Evolutionary conservation across 2,113 vertebrate species (phyloP).

Genomic region (Entelurus aequoreus): DNA sequence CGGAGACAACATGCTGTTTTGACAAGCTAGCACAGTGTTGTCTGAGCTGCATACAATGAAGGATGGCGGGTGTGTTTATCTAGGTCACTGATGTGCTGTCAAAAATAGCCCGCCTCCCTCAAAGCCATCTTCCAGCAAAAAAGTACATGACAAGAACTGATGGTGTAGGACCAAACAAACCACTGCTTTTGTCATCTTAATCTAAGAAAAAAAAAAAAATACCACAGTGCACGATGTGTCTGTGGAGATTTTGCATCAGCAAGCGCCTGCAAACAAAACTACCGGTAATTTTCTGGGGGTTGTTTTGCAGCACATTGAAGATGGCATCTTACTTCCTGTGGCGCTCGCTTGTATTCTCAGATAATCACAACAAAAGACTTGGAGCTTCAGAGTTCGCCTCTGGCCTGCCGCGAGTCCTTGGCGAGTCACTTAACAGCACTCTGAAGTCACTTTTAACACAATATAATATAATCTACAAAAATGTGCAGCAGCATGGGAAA

Average conservation of each 20-base stretch:
- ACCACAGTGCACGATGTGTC: too few species aligned
- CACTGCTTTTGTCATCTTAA: neutral
- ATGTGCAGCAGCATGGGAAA: too few species aligned
- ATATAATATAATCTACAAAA: neutral
- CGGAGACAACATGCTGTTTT: neutral
- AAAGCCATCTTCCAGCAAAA: slow-evolving; percentile 10
- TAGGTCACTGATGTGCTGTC: slow-evolving; percentile 9
- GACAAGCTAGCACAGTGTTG: slow-evolving; percentile 2
- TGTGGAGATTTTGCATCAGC: neutral
- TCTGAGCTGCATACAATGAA: neutral
- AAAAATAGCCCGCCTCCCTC: slow-evolving; percentile 9
- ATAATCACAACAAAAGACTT: neutral
- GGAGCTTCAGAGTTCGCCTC: neutral
- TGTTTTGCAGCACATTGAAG: slow-evolving; percentile 4
- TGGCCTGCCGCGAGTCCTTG: neutral
- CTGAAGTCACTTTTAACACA: neutral
- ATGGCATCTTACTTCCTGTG: neutral
- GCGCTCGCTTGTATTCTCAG: neutral
- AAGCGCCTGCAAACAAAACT: neutral
- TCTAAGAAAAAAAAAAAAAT: neutral
- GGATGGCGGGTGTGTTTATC: slow-evolving; percentile 10
- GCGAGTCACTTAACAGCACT: neutral
- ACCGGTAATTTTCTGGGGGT: neutral
- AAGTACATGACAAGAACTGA: neutral
- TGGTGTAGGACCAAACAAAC: neutral